Base-by-base conservation (phyloP, 2,113 vertebrate species). In the Protomyctophum bolini region DNA sequence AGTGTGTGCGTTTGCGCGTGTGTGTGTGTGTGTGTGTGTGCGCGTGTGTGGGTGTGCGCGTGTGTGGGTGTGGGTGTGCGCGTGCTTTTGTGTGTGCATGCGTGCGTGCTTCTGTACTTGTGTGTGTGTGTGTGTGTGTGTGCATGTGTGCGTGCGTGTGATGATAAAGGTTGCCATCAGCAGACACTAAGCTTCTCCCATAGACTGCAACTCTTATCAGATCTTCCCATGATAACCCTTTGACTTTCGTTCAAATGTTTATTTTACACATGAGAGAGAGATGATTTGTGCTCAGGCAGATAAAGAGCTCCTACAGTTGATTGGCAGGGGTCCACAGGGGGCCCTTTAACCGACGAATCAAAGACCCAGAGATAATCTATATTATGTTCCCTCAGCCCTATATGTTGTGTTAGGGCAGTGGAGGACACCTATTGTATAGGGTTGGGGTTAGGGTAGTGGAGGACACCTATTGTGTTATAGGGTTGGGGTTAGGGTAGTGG, bases 241-340 rank as follows among this genome's bases (percentile, higher is more conserved):
- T n/a, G 4, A 59, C 55, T 57, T 28, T 8, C 57, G 15, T 28
- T n/a, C 52, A 66, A 52, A 66, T 28, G 46, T 74, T 70, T 73
- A 63, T 73, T 79, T 49, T 66, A n/a, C 52, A 66, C 71, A 72
- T 67, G 50, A 41, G 33, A 41, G 58, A 68, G 65, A 65, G 50
- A 56, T 65, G 11, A 62, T 76, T 75, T 77, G 68, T 15, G 50
- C 48, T 59, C 59, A 10, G 49, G 59, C 66, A 47, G 79, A 79
- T 81, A 73, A 67, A 49, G 46, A n/a, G 51, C 47, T 45, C 58
- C 72, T 4, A 49, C 58, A 5, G 58, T 62, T 54, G 57, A 65
- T 72, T 54, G 70, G 6, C 67, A 33, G 54, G 21, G 33, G 47
- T 12, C 69, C 58, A 59, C 21, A 2, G 3, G 46, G 14, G 41